phyloP scores from a whole-genome alignment of 2,888 invertebrate species.

The Sabatieria punctata region DNA sequence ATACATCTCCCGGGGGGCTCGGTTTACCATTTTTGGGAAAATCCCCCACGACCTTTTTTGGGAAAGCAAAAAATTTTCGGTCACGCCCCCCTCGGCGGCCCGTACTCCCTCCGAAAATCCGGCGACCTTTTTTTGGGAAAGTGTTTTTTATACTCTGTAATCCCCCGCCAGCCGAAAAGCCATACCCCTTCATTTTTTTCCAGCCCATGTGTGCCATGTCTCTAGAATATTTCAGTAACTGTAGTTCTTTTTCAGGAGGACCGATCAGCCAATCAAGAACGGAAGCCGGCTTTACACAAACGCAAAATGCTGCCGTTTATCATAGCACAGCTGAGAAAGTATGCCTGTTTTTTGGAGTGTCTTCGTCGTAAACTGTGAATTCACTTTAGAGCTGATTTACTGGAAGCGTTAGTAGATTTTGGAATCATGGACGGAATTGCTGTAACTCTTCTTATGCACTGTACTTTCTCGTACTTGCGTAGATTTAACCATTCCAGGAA shows the following conservation, averaged over 20 bases:
- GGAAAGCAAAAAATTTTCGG: no score
- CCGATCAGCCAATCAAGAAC: conserved; percentile 60
- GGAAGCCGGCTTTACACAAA: conserved; percentile 73
- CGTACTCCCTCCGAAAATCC: no score
- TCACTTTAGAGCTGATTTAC: conserved; percentile 40
- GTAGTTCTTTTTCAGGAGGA: conserved; percentile 48
- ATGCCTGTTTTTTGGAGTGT: conserved; percentile 29
- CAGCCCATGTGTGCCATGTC: no score
- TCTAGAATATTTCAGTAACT: no score
- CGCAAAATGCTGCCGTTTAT: conserved; percentile 73
- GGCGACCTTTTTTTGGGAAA: no score
- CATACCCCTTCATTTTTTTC: no score
- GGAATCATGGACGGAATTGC: conserved; percentile 44
- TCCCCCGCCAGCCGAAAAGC: no score
- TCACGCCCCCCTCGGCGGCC: no score
- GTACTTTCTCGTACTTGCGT: background rate
- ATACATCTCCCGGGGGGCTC: no score
- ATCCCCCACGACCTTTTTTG: no score
- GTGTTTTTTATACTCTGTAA: no score
- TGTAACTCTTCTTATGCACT: conserved; percentile 19
- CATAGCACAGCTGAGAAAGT: conserved; percentile 78
- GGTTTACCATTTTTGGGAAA: no score
- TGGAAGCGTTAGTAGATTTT: conserved; percentile 86
- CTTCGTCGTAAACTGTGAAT: background rate
- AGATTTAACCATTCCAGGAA: conserved; percentile 49